These are phyloP conservation scores for Carassius auratus DNA, from an alignment of 2,113 vertebrate genomes.

Conservation along the genomic window DNA sequence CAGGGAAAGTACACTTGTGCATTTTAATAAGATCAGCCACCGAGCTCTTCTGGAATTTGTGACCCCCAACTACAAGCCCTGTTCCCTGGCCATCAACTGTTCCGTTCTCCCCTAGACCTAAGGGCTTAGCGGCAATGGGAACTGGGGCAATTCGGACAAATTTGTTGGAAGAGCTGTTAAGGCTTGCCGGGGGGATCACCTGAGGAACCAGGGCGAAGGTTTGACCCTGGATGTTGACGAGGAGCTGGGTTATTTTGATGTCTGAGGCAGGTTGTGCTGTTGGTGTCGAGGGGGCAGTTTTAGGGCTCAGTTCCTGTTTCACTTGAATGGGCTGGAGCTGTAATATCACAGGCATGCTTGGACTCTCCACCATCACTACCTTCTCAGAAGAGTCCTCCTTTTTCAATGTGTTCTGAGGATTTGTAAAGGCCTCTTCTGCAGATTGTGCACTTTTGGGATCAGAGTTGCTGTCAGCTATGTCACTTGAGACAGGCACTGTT, in stretches of 20 bases:
- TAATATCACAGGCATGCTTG: conserved; percentile 84
- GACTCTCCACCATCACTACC: conserved; percentile 68
- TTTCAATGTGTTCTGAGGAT: conserved; percentile 60
- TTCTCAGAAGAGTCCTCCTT: conserved; percentile 72
- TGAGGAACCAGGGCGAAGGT: conserved; percentile 96
- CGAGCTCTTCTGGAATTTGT: conserved; percentile 92
- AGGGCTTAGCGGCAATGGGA: conserved; percentile 93
- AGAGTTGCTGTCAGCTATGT: conserved; percentile 52
- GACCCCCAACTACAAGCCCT: conserved; percentile 80
- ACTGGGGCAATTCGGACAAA: conserved; percentile 96
- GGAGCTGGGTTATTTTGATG: conserved; percentile 94
- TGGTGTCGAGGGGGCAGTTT: conserved; percentile 61
- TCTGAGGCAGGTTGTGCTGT: conserved; percentile 70
- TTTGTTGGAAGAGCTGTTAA: conserved; percentile 82
- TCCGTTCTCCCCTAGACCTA: conserved; percentile 76
- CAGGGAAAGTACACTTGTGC: conserved; percentile 97
- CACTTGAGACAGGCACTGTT: conserved; percentile 71
- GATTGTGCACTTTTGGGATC: conserved; percentile 71
- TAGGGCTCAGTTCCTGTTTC: conserved; percentile 81
- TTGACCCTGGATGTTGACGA: conserved; percentile 98
- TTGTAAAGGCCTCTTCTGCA: conserved; percentile 48
- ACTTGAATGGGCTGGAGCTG: conserved; percentile 92
- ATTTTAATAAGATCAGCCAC: conserved; percentile 98
- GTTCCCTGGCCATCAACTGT: conserved; percentile 73
- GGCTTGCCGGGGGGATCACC: conserved; percentile 81